A percentile compares a stretch with the other conserved stretches of the same genome.
Evolutionary conservation across 1,140 invertebrate species (phyloP).

Genomic region (Aphelenchoides besseyi): DNA sequence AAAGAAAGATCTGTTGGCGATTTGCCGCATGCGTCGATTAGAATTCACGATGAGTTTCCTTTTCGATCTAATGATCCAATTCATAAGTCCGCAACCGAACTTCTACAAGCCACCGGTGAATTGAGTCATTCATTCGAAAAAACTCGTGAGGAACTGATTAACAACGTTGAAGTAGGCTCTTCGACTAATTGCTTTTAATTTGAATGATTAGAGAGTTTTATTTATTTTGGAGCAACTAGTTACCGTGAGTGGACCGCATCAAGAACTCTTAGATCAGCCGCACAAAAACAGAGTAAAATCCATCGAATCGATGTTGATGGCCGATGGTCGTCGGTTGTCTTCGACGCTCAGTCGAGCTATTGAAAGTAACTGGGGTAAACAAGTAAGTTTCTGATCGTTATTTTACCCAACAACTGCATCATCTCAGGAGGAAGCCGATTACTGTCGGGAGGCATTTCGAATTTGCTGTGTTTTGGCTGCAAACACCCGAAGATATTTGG

Average conservation of each 20-base stretch:
- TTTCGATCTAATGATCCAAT: slow-evolving; percentile 23
- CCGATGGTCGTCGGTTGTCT: not conserved
- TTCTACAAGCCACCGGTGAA: not conserved
- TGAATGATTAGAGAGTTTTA: not conserved
- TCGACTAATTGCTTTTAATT: slow-evolving; percentile 3
- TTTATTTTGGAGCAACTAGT: not conserved
- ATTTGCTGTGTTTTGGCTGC: not conserved
- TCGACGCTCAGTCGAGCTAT: not conserved
- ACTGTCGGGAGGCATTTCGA: not conserved
- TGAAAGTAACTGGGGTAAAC: not conserved
- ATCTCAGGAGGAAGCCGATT: not conserved
- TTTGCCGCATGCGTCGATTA: not conserved
- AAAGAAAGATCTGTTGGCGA: not conserved
- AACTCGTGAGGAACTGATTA: not conserved
- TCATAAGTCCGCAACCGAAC: slow-evolving; percentile 21
- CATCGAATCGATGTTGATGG: not conserved
- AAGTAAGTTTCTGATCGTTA: not conserved
- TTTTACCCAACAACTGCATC: not conserved
- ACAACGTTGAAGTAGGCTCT: not conserved
- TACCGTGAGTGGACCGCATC: not conserved
- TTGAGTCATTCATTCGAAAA: not conserved
- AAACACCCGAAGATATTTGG: not conserved
- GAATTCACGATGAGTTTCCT: not conserved
- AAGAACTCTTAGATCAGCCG: not conserved
- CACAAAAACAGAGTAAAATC: not conserved